phyloP scores from a whole-genome alignment of 2,113 vertebrate genomes.

The Dasyornis broadbenti region DNA sequence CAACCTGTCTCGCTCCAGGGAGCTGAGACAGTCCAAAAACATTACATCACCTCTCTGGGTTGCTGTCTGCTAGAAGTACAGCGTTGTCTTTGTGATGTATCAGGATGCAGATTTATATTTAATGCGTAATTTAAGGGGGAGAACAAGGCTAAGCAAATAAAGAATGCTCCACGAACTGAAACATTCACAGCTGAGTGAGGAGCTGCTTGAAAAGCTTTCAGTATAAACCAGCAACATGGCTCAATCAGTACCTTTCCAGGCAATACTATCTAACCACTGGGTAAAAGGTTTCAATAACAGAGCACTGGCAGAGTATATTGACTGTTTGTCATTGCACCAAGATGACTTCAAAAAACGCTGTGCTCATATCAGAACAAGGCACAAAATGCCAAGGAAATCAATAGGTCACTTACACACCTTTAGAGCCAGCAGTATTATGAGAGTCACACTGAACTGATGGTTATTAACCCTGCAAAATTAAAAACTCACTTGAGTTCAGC shows the following conservation, averaged over 20 bases:
- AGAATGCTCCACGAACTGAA: not conserved
- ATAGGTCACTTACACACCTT: conserved; percentile 25
- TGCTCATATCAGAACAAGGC: conserved; percentile 15
- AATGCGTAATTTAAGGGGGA: not conserved
- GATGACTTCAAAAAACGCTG: conserved; percentile 14
- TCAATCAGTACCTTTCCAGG: not conserved
- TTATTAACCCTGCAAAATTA: conserved; percentile 36
- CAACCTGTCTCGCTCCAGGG: not conserved
- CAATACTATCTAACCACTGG: not conserved
- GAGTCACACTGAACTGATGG: conserved; percentile 5
- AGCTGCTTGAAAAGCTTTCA: not conserved
- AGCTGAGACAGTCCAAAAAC: conserved; percentile 25
- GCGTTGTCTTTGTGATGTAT: not conserved
- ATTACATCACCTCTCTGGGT: conserved; percentile 2
- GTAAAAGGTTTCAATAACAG: conserved; percentile 47
- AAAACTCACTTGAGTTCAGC: conserved; percentile 28
- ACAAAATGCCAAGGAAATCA: conserved; percentile 11
- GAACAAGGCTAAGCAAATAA: conserved; percentile 30
- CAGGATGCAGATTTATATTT: conserved; percentile 19
- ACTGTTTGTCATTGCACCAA: conserved; percentile 18
- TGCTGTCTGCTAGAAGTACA: not conserved
- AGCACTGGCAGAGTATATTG: not conserved
- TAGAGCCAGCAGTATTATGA: not conserved
- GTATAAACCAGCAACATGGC: not conserved
- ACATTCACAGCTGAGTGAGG: not conserved